These are phyloP conservation scores for Frieseomelitta varia DNA, from an alignment of 1,140 invertebrate species.

Conservation along the genomic window DNA sequence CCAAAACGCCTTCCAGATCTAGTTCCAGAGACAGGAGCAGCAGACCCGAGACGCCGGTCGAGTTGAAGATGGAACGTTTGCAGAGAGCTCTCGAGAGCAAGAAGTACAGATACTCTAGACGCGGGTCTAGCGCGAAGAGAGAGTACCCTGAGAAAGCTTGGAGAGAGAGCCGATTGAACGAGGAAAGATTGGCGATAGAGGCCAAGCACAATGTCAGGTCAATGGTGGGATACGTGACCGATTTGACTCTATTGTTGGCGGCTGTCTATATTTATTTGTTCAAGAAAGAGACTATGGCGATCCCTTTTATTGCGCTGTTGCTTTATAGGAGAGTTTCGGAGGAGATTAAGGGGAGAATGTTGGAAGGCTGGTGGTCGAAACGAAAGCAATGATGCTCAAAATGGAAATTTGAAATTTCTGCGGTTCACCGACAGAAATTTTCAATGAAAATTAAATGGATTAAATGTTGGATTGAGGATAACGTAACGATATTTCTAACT, in stretches of 20 bases:
- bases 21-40: constrained; percentile 72
- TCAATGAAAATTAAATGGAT: too few species aligned
- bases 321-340: constrained; percentile 89
- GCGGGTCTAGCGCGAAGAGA: constrained; percentile 23
- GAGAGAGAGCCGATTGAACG: constrained; percentile 21
- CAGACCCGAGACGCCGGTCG: constrained; percentile 53
- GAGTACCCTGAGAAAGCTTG: constrained; percentile 8
- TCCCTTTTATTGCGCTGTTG: constrained; percentile 89
- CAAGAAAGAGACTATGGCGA: constrained; percentile 88
- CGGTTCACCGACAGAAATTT: too few species aligned
- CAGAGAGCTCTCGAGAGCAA: constrained; percentile 65
- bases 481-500: too few species aligned
- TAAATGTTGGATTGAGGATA: too few species aligned
- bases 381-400: constrained; percentile 49
- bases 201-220: constrained; percentile 86
- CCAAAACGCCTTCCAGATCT: constrained; percentile 52
- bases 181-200: constrained; percentile 74
- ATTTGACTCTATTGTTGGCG: constrained; percentile 86
- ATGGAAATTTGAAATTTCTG: too few species aligned
- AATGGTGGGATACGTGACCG: constrained; percentile 86
- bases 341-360: constrained; percentile 71
- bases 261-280: constrained; percentile 88
- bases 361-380: constrained; percentile 66
- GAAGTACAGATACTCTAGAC: constrained; percentile 50
- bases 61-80: constrained; percentile 68